Conservation (phyloP, 2,888 invertebrate genomes). For the Clistopyga incitator region DNA sequence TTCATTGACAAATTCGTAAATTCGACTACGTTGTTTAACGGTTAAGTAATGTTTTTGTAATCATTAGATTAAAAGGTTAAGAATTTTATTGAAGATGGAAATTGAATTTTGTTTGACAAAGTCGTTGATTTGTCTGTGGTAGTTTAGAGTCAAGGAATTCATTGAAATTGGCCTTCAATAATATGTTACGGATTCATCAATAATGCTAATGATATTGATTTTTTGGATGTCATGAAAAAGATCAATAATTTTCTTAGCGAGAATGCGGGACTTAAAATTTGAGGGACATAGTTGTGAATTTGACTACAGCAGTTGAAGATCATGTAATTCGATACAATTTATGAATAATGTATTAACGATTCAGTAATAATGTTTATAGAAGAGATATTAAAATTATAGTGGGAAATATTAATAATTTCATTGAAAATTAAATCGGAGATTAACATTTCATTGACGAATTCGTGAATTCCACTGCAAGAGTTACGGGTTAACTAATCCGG, state of each 20-base stretch:
- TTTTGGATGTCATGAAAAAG: not conserved
- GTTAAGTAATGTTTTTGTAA: no score
- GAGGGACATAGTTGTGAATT: not conserved
- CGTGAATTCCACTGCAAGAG: not conserved
- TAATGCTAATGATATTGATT: no score
- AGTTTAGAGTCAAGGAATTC: constrained; percentile 1
- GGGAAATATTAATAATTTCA: not conserved
- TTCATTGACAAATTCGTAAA: no score
- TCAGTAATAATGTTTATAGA: no score
- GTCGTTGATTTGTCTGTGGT: not conserved
- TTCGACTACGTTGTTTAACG: no score
- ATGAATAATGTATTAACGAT: no score
- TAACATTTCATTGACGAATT: not conserved
- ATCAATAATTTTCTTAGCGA: not conserved
- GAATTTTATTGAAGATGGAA: not conserved
- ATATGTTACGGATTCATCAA: no score
- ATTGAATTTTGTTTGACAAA: not conserved
- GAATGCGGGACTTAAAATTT: not conserved
- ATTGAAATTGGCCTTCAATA: no score
- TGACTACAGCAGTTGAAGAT: not conserved
- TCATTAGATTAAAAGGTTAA: not conserved
- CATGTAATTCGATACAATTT: not conserved
- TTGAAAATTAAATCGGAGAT: not conserved
- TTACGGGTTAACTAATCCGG: constrained; percentile 11
- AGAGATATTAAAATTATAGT: no score